Evolutionary conservation across 2,797 vertebrate species (phyloP).

Genomic region (Pipistrellus pygmaeus): DNA sequence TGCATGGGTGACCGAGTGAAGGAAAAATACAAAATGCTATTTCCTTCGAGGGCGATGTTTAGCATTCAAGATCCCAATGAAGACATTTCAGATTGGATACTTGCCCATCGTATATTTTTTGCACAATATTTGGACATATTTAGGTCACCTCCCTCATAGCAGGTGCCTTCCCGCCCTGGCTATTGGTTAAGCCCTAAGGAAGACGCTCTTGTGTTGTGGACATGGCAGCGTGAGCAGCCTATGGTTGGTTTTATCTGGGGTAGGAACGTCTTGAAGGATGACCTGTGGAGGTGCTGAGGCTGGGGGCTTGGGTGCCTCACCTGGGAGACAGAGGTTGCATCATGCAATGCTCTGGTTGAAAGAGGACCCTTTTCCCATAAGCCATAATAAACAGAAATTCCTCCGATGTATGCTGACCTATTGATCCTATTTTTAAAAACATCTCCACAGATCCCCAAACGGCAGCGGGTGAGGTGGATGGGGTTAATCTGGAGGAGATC

Average conservation of each 20-base stretch:
- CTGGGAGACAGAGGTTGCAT: not conserved
- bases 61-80: constrained; percentile 64
- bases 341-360: not conserved
- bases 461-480: constrained; percentile 97
- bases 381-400: not conserved
- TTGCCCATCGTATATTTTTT: constrained; percentile 13
- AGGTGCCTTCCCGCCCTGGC: not conserved
- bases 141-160: not conserved
- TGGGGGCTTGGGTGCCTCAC: not conserved
- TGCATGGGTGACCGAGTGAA: constrained; percentile 56
- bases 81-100: constrained; percentile 49
- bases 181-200: not conserved
- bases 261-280: not conserved
- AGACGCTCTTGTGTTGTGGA: not conserved
- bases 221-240: not conserved
- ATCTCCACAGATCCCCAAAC: constrained; percentile 95
- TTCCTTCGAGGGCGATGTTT: constrained; percentile 61
- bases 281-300: not conserved
- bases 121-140: not conserved
- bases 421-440: constrained; percentile 83
- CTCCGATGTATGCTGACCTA: not conserved
- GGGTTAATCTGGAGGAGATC: constrained; percentile 99
- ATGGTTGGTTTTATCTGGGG: not conserved
- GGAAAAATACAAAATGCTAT: constrained; percentile 67
- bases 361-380: not conserved